A percentile compares a stretch with the other conserved stretches of the same genome.
phyloP scores from a whole-genome alignment of 2,797 vertebrate species.

The Adelosebastes latens region DNA sequence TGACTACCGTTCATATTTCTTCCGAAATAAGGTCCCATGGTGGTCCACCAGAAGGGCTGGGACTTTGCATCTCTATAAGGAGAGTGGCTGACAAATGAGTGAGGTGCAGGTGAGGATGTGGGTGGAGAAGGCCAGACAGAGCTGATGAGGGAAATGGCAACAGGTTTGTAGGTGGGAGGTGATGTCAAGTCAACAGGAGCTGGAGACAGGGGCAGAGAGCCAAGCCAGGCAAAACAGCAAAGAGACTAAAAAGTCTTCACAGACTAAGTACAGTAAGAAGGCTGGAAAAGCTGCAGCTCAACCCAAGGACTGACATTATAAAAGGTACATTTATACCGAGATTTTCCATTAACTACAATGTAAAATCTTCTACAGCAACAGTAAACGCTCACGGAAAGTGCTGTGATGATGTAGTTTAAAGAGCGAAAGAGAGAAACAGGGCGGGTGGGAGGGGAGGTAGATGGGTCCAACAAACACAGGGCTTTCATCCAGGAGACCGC shows the following conservation, averaged over 20 bases:
- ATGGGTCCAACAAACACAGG: too few relatives aligned
- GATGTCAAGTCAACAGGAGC: neutral
- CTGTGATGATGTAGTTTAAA: too few relatives aligned
- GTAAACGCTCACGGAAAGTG: too few relatives aligned
- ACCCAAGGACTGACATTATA: slow-evolving; percentile 42
- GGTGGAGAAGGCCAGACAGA: neutral
- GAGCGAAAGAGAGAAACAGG: too few relatives aligned
- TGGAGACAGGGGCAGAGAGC: neutral
- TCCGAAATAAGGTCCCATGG: too few relatives aligned
- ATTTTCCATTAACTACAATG: too few relatives aligned
- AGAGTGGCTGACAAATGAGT: neutral
- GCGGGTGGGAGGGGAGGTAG: too few relatives aligned
- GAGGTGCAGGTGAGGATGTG: neutral
- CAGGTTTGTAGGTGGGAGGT: neutral
- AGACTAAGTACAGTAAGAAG: slow-evolving; percentile 15
- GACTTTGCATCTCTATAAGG: neutral
- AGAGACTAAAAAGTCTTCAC: neutral
- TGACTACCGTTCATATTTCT: too few relatives aligned
- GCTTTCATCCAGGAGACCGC: too few relatives aligned
- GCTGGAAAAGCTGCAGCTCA: slow-evolving; percentile 20
- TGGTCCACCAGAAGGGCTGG: fast-evolving
- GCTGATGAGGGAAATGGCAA: neutral
- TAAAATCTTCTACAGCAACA: too few relatives aligned
- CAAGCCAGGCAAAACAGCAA: neutral
- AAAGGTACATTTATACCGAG: slow-evolving; percentile 54